Conservation (phyloP, 1,140 invertebrate species). For the Acromyrmex echinatior region DNA sequence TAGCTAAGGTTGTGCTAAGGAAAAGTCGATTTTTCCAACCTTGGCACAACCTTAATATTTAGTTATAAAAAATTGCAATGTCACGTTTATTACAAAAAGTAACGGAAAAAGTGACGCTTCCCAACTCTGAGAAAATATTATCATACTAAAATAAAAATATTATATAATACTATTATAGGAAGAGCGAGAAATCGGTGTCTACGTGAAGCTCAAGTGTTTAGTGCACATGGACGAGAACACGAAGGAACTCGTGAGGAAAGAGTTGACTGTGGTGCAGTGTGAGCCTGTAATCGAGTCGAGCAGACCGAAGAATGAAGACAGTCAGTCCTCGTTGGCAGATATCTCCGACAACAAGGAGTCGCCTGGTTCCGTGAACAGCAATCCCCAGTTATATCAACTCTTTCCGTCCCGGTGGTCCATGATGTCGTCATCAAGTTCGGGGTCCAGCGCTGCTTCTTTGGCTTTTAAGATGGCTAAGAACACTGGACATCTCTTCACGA, state of each 20-base stretch:
- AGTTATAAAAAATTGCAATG: too few species aligned
- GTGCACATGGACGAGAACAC: slow-evolving; percentile 81
- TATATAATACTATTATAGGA: slow-evolving; percentile 59
- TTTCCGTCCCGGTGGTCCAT: slow-evolving; percentile 77
- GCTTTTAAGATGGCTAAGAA: slow-evolving; percentile 68
- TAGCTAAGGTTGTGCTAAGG: too few species aligned
- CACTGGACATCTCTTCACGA: slow-evolving; percentile 74
- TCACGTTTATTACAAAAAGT: too few species aligned
- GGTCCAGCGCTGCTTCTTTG: slow-evolving; percentile 78
- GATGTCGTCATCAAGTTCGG: slow-evolving; percentile 80
- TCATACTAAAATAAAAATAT: slow-evolving; percentile 18
- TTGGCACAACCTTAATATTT: too few species aligned
- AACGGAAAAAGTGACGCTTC: too few species aligned
- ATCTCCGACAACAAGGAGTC: slow-evolving; percentile 85
- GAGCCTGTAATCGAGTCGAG: slow-evolving; percentile 64
- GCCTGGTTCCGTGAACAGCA: slow-evolving; percentile 81
- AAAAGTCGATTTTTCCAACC: too few species aligned
- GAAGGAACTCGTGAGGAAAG: slow-evolving; percentile 79
- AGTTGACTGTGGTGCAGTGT: slow-evolving; percentile 78
- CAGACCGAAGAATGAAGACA: slow-evolving; percentile 75
- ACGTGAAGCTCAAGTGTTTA: slow-evolving; percentile 80
- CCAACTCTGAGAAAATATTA: slow-evolving; percentile 1
- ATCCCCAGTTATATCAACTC: slow-evolving; percentile 74
- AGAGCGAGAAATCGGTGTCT: slow-evolving; percentile 80
- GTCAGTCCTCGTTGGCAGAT: slow-evolving; percentile 78